These are phyloP conservation scores for Aurelia coerulea DNA, from an alignment of 30 jellyfish, hydroid and myxozoan genomes.

Conservation along the genomic window DNA sequence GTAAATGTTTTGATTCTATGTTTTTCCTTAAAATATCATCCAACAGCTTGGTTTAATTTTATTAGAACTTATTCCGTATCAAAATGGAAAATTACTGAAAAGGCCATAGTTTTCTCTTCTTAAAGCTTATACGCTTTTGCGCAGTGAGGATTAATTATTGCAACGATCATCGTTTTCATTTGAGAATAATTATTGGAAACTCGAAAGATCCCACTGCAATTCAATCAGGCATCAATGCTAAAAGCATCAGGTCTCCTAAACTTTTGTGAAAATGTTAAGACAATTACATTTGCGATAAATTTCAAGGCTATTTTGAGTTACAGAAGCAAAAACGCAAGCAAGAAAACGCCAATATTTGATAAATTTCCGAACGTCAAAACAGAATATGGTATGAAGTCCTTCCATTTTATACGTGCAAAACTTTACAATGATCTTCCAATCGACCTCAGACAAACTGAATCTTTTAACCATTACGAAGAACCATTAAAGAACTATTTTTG, in stretches of 20 bases:
- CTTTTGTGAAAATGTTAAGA: not conserved
- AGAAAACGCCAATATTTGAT: conserved; percentile 13
- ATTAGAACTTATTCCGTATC: no score
- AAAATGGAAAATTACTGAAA: no score
- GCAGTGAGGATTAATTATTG: no score
- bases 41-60: no score
- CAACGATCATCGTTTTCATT: not conserved
- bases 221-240: conserved; percentile 1
- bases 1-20: no score
- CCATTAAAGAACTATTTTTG: not conserved
- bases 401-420: conserved; percentile 48
- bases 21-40: no score
- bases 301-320: not conserved
- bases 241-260: conserved; percentile 8
- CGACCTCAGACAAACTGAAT: conserved; percentile 40
- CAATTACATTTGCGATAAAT: conserved; percentile 12
- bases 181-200: conserved; percentile 3
- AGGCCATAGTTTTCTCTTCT: no score
- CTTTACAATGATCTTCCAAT: conserved; percentile 49
- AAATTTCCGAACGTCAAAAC: conserved; percentile 39
- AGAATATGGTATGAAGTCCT: conserved; percentile 44
- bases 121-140: no score
- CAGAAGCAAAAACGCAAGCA: not conserved
- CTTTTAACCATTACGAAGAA: conserved; percentile 34
- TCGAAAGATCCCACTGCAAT: not conserved